Evolutionary conservation across 2,797 vertebrate species (phyloP).

Genomic region (Eupleurogrammus muticus): DNA sequence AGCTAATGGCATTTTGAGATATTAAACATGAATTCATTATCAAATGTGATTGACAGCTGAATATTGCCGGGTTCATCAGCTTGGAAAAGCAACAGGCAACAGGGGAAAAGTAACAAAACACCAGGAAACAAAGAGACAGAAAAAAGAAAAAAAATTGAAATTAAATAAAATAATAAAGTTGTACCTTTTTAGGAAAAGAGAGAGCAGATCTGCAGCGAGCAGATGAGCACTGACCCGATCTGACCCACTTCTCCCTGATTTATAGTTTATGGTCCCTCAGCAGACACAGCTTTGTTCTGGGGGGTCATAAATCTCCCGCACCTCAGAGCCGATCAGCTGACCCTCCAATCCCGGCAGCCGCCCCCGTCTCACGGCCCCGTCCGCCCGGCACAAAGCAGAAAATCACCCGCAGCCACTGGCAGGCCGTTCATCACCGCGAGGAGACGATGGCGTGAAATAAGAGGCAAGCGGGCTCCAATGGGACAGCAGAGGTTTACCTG

Average conservation of each 20-base stretch:
- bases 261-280: conserved; percentile 76
- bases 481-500: conserved; percentile 54
- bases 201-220: conserved; percentile 61
- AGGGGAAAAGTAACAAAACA: not conserved
- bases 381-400: conserved; percentile 61
- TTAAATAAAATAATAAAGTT: not conserved
- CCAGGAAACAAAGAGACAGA: not conserved
- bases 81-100: not conserved
- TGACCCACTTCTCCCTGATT: conserved; percentile 85
- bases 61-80: conserved; percentile 14
- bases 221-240: conserved; percentile 78
- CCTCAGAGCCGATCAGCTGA: conserved; percentile 76
- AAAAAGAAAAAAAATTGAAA: too few relatives aligned
- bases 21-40: conserved; percentile 60
- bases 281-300: conserved; percentile 82
- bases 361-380: conserved; percentile 27
- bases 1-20: conserved; percentile 57
- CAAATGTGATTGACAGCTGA: conserved; percentile 47
- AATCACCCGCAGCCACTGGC: conserved; percentile 53
- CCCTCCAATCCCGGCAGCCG: conserved; percentile 61
- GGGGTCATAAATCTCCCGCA: conserved; percentile 83
- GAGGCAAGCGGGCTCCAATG: conserved; percentile 54
- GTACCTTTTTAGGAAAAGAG: conserved; percentile 45
- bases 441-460: conserved; percentile 63
- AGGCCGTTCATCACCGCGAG: conserved; percentile 69